These are phyloP conservation scores for Epinotia bilunana DNA, from an alignment of 2,888 invertebrate genomes.

Conservation along the genomic window DNA sequence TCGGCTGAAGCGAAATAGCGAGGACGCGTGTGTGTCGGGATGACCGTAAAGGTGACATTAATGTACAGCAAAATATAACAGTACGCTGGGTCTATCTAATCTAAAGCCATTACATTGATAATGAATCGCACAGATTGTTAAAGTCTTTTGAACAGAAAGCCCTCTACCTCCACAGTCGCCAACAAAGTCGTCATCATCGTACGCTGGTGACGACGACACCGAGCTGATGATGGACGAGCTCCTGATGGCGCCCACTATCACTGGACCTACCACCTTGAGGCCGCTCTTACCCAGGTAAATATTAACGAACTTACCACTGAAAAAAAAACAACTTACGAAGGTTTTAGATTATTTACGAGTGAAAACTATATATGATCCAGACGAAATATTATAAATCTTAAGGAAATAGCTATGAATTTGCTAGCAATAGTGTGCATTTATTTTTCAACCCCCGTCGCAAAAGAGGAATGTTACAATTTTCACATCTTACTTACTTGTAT, in stretches of 20 bases:
- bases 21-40: too few species aligned
- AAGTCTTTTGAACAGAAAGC: constrained; percentile 61
- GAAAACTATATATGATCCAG: too few species aligned
- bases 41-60: too few species aligned
- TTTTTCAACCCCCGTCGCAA: neutral
- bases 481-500: too few species aligned
- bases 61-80: neutral
- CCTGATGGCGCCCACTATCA: constrained; percentile 90
- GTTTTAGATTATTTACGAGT: too few species aligned
- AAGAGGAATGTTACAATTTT: too few species aligned
- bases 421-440: neutral
- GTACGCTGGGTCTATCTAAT: neutral
- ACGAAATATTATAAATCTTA: neutral
- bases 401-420: neutral
- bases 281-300: constrained; percentile 87
- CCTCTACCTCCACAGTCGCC: constrained; percentile 81
- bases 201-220: constrained; percentile 89
- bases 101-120: neutral
- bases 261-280: constrained; percentile 88
- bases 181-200: constrained; percentile 87
- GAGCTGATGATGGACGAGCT: constrained; percentile 93
- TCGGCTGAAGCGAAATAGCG: too few species aligned
- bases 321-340: neutral
- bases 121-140: constrained; percentile 24
- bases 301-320: neutral